These are phyloP conservation scores for Athalia rosae DNA, from an alignment of 2,888 invertebrate species.

Conservation along the genomic window DNA sequence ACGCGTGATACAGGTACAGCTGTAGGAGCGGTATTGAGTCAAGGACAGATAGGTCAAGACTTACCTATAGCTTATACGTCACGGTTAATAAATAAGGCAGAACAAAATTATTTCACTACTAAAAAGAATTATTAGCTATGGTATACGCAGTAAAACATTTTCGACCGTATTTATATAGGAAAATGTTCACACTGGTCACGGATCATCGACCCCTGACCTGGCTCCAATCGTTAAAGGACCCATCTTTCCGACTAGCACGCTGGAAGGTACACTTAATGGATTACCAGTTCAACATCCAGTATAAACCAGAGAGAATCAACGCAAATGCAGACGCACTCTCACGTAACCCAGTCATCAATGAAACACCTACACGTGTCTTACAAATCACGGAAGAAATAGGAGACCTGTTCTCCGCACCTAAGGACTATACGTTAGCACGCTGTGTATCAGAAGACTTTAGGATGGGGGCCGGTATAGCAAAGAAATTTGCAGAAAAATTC, in stretches of 20 bases:
- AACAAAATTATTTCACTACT: no score
- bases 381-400: neutral
- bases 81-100: no score
- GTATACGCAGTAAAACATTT: constrained; percentile 52
- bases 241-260: constrained; percentile 44
- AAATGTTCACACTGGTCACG: constrained; percentile 48
- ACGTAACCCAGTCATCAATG: neutral
- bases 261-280: constrained; percentile 45
- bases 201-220: constrained; percentile 50
- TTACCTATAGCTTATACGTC: no score
- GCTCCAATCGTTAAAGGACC: constrained; percentile 35
- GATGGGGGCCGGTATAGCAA: constrained; percentile 34
- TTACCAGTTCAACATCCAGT: constrained; percentile 42
- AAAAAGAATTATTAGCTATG: no score
- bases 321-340: no score
- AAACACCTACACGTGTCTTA: neutral
- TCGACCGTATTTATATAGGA: constrained; percentile 51
- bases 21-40: no score
- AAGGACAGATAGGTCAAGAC: no score
- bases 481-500: constrained; percentile 22
- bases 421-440: constrained; percentile 15
- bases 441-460: constrained; percentile 39
- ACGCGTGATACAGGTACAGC: no score
- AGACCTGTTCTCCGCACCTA: neutral
- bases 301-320: no score